Evolutionary conservation across 2,113 vertebrate species (phyloP), one percentile per base, ranked within the genome.

Genomic region (Phaethornis superciliosus): DNA sequence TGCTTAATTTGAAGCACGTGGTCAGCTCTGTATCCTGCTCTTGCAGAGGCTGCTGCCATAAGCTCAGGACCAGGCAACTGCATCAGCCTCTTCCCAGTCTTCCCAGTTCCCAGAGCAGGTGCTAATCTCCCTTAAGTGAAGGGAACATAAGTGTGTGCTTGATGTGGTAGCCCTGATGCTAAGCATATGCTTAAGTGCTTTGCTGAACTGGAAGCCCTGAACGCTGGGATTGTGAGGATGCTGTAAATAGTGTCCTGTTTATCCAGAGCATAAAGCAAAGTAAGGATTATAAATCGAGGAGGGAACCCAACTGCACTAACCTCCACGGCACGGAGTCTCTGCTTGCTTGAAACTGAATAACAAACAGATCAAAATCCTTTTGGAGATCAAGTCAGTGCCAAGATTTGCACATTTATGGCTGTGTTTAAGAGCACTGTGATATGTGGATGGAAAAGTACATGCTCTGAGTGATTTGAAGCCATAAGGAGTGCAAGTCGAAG

Each of bases 131-230:
- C 4, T 16, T 80, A 91, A 94, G 12, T 23, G 81, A 49, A 10
- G 79, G 68, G 51, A 93, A 47, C 63, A 22, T 1, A 52, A 84
- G 77, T 1, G 1, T 46, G 81, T 79, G 81, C 94, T 89, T 85
- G 81, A 75, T 75, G 90, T 83, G 80, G 85, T 11, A n/a, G 56
- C 52, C 69, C 65, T 84, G 92, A 90, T 74, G 82, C 85, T 95
- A 70, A 93, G 85, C 91, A 78, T 12, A 8, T 80, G 71, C 93
- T 94, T 35, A 90, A 91, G 89, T 67, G 91, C 91, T 91, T 83
- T 81, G 85, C 82, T 71, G 87, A 78, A 26, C 1, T 77, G 89
- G 78, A 80, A 89, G 56, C 87, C 42, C 69, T 78, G 91, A 88
- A 81, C 33, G 35, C 21, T 33, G 33, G 47, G 42, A 42, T 7